phyloP scores from a whole-genome alignment of 2,797 vertebrate species.

The Spea hammondii region DNA sequence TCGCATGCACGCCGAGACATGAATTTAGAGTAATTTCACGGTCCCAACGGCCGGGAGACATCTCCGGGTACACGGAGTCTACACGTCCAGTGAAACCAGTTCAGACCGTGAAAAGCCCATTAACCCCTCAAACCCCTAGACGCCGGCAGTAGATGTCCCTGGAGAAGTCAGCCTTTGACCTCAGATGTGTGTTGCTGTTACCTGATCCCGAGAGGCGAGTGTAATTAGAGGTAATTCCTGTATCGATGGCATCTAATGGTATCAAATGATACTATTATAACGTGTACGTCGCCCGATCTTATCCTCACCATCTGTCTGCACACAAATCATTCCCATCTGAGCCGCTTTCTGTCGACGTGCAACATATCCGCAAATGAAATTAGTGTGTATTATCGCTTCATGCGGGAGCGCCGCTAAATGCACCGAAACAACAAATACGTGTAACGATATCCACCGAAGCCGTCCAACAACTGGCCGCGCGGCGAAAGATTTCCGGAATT shows the following conservation, averaged over 20 bases:
- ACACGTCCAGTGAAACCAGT: too few species aligned
- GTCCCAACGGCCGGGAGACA: too few species aligned
- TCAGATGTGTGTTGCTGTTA: conserved; percentile 31
- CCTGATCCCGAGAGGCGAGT: conserved; percentile 1
- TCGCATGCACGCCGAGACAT: too few species aligned
- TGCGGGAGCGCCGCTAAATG: too few species aligned
- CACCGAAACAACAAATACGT: too few species aligned
- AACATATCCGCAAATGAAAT: too few species aligned
- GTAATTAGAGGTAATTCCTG: conserved; percentile 34
- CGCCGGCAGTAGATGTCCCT: conserved; percentile 2
- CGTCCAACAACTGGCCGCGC: too few species aligned
- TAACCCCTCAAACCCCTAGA: not conserved
- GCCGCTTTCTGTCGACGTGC: not conserved
- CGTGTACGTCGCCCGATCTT: not conserved
- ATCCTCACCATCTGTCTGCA: not conserved
- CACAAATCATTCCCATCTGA: not conserved
- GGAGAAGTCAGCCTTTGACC: conserved; percentile 2
- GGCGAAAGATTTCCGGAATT: too few species aligned
- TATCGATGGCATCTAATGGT: conserved; percentile 26
- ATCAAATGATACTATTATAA: not conserved
- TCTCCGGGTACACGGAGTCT: too few species aligned
- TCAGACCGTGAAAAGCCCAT: not conserved
- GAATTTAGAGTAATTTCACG: too few species aligned
- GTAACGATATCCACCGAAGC: too few species aligned
- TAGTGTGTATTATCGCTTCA: too few species aligned